Evolutionary conservation across 2,888 invertebrate genomes (phyloP), one percentile per base, ranked within the genome.

Genomic region (Drosophila nr. perissopoda): DNA sequence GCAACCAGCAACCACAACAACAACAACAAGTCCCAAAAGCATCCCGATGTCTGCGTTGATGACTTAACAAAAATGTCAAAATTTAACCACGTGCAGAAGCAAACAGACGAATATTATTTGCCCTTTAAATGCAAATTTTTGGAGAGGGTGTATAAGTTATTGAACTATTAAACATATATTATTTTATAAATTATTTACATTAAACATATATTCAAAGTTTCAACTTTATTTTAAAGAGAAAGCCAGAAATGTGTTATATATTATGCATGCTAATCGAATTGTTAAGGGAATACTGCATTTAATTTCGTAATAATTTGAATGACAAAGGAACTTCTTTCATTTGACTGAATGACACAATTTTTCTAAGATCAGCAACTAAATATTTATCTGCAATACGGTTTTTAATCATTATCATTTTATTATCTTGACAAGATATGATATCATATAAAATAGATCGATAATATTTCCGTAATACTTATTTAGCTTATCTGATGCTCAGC

Each of bases 1-100:
- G 69, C 72, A 73, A 66, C 45, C 78, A 68, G 54, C 76, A 69
- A 61, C n/a, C 38, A 38, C 69, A 66, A 66, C 67, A 66, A 56
- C 69, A 57, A 64, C 63, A 66, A 63, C 78, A 61, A 49, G 27
- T 69, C 48, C 49, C 62, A 68, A 58, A 33, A 76, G 69, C 74
- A 81, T 88, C 83, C 84, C 89, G 84, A 71, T 73, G 80, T 78
- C 81, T 76, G 82, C 78, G 77, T 76, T 85, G 88, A 87, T 87
- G 87, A 87, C 87, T 89, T 90, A 83, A 90, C 90, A 87, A 76
- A 85, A 89, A 89, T 90, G 88, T 90, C 88, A 88, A 85, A 86
- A 83, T 77, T 71, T 54, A 27, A 57, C 51, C 56, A 63, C 25
- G 7, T 25, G 45, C 34, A 42, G 13, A 27, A 33, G 1, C 10